These are phyloP conservation scores for Orchesellides sinensis DNA, from an alignment of 2,888 invertebrate species.

Conservation along the genomic window DNA sequence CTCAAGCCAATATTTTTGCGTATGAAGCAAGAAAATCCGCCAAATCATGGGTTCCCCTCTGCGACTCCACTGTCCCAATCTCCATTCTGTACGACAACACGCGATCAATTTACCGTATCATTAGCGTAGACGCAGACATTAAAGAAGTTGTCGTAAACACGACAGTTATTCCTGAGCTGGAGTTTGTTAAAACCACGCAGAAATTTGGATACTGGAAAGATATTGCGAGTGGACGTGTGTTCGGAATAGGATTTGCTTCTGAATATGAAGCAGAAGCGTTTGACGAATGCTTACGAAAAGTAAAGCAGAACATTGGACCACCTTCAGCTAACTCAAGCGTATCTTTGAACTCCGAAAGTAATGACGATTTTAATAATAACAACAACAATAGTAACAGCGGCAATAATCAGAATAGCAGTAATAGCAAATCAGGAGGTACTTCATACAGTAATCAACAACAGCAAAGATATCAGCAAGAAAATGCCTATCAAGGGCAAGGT, in stretches of 20 bases:
- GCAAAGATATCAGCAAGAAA: background rate
- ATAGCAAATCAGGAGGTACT: background rate
- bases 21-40: constrained; percentile 36
- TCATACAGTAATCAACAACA: background rate
- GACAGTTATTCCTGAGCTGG: constrained; percentile 47
- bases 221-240: constrained; percentile 40
- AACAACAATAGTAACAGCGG: background rate
- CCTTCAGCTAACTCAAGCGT: constrained; percentile 33
- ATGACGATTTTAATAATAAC: background rate
- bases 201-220: constrained; percentile 66
- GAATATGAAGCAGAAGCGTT: constrained; percentile 51
- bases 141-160: constrained; percentile 58
- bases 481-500: constrained; percentile 6
- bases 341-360: background rate
- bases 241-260: constrained; percentile 62
- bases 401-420: background rate
- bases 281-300: constrained; percentile 48
- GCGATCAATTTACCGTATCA: constrained; percentile 52
- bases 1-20: constrained; percentile 45
- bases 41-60: constrained; percentile 48
- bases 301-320: constrained; percentile 44
- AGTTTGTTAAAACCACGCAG: constrained; percentile 56
- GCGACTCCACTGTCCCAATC: constrained; percentile 42
- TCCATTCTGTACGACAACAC: constrained; percentile 58
- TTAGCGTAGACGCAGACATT: constrained; percentile 53